Evolutionary conservation across 2,113 vertebrate genomes (phyloP).

Genomic region (Mastomys natalensis): DNA sequence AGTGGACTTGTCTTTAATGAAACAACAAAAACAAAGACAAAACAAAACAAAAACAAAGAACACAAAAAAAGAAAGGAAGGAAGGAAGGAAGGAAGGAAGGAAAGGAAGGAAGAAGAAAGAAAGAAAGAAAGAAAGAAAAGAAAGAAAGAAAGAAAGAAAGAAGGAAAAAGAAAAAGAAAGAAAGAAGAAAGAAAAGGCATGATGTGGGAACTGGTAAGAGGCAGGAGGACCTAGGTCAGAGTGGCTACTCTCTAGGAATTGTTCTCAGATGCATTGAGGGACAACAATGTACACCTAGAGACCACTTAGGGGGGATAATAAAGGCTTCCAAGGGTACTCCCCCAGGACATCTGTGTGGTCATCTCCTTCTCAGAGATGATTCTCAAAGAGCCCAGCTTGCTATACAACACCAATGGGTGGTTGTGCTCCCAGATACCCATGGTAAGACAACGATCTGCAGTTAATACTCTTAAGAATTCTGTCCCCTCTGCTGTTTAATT

Average conservation of each 20-base stretch:
- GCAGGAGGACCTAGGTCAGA: neutral
- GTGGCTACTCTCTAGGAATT: neutral
- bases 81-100: too few species aligned
- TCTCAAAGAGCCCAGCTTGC: neutral
- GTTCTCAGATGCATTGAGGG: neutral
- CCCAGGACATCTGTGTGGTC: neutral
- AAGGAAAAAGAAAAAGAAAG: too few species aligned
- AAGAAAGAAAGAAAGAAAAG: too few species aligned
- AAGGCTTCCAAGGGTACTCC: neutral
- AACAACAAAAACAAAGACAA: neutral
- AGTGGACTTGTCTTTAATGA: neutral
- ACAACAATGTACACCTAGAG: neutral
- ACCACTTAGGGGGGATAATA: neutral
- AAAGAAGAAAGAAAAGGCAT: neutral
- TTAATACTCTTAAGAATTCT: neutral
- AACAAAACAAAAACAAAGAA: too few species aligned
- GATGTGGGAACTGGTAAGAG: neutral
- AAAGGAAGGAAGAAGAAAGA: too few species aligned
- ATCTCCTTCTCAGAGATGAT: neutral
- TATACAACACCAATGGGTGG: neutral
- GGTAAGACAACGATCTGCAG: neutral
- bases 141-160: too few species aligned
- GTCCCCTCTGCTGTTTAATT: neutral
- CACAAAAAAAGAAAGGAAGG: too few species aligned
- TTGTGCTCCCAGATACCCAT: too few species aligned